Evolutionary conservation across 1,140 invertebrate species (phyloP), one percentile per base, ranked within the genome.

Genomic region (Drosophila sucinea): DNA sequence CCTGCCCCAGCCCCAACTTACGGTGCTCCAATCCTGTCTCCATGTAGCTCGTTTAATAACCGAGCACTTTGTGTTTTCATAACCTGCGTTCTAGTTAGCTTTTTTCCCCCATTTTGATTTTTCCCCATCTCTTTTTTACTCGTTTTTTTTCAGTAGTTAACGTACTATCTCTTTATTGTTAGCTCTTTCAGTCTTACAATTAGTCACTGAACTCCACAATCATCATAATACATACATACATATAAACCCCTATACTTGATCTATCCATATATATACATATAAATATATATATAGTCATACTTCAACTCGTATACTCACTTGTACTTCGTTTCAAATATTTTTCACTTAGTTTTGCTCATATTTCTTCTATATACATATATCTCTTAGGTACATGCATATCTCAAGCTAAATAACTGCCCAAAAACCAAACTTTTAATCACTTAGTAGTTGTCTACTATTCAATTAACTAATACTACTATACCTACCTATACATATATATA

Each of bases 61-160:
- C 77, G 70, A 73, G 70, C 81, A 78, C 74, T 78, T 85, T 84
- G 76, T 77, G 77, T 84, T 84, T 84, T 85, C 81, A 84, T 83
- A 86, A 87, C 82, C 82, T 69, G 83, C 79, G 69, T 66, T 71
- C 75, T 77, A 75, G 73, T 78, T 85, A 76, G 71, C 65, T 70
- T 69, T 73, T 70, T 40, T 38, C 35, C 60, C 47, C 47, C 30
- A 51, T 72, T 60, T 27, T 44, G 29, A 57, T 41, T 61, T 40
- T 47, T 60, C 17, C 17, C 17, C 44, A 27, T 51, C 29, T 51
- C 29, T 62, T 32, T 56, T 69, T 62, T 44, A 41, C 65, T 68
- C 64, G 40, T 44, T 65, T 38, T 73, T 54, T 77, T 58, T 66
- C 76, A 27, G 30, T 33, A 69, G 66, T 51, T 51, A 51, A 27